phyloP scores from a whole-genome alignment of 2,113 vertebrate species.

The Caranx melampygus region DNA sequence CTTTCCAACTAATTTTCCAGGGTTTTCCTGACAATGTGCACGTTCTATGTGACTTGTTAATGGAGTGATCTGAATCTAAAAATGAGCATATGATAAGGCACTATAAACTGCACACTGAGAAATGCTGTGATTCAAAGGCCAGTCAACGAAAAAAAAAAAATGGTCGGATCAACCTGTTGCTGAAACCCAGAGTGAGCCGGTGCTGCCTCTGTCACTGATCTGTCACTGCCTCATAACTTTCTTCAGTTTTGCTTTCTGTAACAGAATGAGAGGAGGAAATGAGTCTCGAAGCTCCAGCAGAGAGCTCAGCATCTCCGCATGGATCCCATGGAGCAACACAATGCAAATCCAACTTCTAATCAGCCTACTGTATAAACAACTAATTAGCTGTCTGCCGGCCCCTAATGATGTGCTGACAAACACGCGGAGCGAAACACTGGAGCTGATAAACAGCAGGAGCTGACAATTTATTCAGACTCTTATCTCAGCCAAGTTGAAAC shows the following conservation, averaged over 20 bases:
- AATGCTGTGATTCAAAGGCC: neutral
- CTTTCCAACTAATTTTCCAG: too few species aligned
- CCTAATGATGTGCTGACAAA: conserved; percentile 87
- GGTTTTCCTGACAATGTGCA: too few species aligned
- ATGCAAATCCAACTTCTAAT: conserved; percentile 78
- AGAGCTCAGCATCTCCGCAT: conserved; percentile 57
- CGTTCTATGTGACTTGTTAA: too few species aligned
- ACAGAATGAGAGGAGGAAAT: conserved; percentile 76
- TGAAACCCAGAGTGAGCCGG: conserved; percentile 5
- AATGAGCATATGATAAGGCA: neutral
- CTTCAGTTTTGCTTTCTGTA: conserved; percentile 66
- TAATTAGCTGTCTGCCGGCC: conserved; percentile 76
- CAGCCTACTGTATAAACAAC: conserved; percentile 78
- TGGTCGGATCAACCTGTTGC: neutral
- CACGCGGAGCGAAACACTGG: conserved; percentile 74
- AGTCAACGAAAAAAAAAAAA: neutral
- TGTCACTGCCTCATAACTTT: conserved; percentile 72
- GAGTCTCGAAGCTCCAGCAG: conserved; percentile 52
- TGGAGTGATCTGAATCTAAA: neutral
- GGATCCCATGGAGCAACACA: conserved; percentile 77
- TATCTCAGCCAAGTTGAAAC: conserved; percentile 72
- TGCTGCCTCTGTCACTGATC: conserved; percentile 50
- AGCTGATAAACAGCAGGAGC: conserved; percentile 72
- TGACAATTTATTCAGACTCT: conserved; percentile 70
- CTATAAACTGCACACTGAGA: neutral